Base-by-base conservation (phyloP, 2,888 invertebrate genomes). In the Alcis repandata region DNA sequence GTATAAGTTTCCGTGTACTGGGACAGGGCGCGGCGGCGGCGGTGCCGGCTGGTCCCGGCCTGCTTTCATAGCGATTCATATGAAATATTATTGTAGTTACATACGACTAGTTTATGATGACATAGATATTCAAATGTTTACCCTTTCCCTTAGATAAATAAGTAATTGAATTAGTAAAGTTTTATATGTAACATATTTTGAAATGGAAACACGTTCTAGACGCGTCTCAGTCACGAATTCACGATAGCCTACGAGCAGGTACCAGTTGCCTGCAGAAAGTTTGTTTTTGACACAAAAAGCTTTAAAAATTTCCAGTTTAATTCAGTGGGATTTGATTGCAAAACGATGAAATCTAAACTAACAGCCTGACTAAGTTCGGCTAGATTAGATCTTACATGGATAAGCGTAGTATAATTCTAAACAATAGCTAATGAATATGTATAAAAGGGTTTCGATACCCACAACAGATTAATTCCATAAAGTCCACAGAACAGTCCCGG, bases 1-100 rank as follows among this genome's bases (percentile, higher is more conserved):
- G 74, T 52, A 77, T 70, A 68, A 65, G 73, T 78, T 84, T 83
- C 77, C 81, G 85, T 83, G 83, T 59, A 49, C 15, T 63, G 61
- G 65, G 59, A 54, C 59, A 56, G 59, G 60, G 62, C 62, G 56
- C 65, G 61, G 69, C 52, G 57, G 65, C 51, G 69, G 62, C 61
- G 61, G 69, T 56, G 57, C 67, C 51, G 69, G 62, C 61, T 64
- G 58, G 60, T 49, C 59, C 45, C 65, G 15, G 33, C 45, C n/a
- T 32, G 49, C 15, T 17, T 40, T 15, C 9, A 1, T 6, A 6
- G 27, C 20, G 27, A 11, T 20, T 13, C 22, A 20, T 49, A n/a
- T 9, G 27, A 27, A 2, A 8, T n/a, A 48, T 48, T 48, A 22
- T 46, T 20, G 19, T 41, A n/a, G 11, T 40, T 40, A 40, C 11